phyloP scores from a whole-genome alignment of 2,888 invertebrate species.

The Drosophila anceps region DNA sequence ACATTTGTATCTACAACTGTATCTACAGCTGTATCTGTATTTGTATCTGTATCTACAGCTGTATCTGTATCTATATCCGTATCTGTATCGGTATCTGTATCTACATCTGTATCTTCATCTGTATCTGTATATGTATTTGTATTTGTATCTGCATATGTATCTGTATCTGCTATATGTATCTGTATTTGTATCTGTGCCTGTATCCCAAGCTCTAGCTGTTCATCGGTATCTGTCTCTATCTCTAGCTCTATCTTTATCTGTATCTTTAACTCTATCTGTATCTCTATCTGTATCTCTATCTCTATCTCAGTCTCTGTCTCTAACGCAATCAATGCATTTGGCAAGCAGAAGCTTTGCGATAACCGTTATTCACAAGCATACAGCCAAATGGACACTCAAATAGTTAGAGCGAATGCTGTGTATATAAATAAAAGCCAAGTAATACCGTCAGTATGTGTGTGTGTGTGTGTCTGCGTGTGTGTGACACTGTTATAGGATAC shows the following conservation, averaged over 20 bases:
- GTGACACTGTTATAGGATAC: slow-evolving; percentile 22
- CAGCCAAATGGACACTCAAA: slow-evolving; percentile 5
- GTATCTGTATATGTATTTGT: background rate
- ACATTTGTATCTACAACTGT: background rate
- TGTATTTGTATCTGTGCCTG: background rate
- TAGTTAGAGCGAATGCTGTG: slow-evolving; percentile 7
- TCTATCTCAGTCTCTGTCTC: background rate
- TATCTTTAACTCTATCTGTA: background rate
- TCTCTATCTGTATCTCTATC: background rate
- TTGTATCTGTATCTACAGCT: background rate
- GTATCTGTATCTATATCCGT: background rate
- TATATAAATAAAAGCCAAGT: slow-evolving; percentile 12
- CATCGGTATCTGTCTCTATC: background rate
- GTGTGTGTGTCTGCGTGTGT: background rate
- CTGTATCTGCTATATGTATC: background rate
- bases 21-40: background rate
- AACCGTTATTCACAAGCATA: slow-evolving; percentile 15
- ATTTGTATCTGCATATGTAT: background rate
- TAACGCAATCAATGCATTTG: slow-evolving; percentile 1
- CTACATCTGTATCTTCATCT: background rate
- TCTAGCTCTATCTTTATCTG: background rate
- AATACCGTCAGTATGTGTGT: slow-evolving; percentile 1
- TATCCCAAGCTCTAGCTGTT: background rate
- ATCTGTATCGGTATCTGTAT: background rate
- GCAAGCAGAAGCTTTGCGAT: slow-evolving; percentile 1